Evolutionary conservation across 2,113 vertebrate genomes (phyloP), one percentile per base, ranked within the genome.

Genomic region (Xiphophorus couchianus): DNA sequence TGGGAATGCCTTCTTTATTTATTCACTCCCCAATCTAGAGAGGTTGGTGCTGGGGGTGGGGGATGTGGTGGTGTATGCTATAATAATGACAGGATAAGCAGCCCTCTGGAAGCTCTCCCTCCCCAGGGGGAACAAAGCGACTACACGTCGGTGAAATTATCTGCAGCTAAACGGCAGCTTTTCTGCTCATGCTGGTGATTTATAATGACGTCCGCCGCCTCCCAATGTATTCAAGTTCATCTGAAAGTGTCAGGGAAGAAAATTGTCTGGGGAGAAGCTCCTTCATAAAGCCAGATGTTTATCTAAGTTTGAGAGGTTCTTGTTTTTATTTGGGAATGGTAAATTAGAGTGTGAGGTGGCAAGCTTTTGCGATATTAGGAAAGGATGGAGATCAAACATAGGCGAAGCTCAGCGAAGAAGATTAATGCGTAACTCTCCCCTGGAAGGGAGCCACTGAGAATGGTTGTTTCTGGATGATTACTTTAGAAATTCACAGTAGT

Each of bases 71-170:
- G 22, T 22, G 51, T 27, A 42, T 27, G n/a, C 62, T 80, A 78
- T 86, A 83, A 90, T 84, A 88, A 89, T 83, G 82, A 85, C 84
- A 84, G 89, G 69, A 89, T 81, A 84, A 87, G 78, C 66, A 76
- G 69, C 69, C 58, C 74, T 69, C 72, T 64, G 69, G 76, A 86
- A 76, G 83, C 76, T 51, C 35, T 77, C 48, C 76, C 66, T 77
- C 67, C 85, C 85, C 22, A 13, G 78, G 42, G 85, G 74, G 51
- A 85, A 83, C 83, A 77, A 86, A 85, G 72, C 29, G 0, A 70
- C 69, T 73, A 31, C 79, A 68, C 19, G 3, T 39, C 29, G 77
- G 70, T 66, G 74, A 83, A 84, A 88, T 84, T 65, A 87, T 85
- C 77, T 77, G 44, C 44, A 62, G 83, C 74, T 81, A 85, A 88